Evolutionary conservation across 2,113 vertebrate species (phyloP).

Genomic region (Tachysurus fulvidraco): DNA sequence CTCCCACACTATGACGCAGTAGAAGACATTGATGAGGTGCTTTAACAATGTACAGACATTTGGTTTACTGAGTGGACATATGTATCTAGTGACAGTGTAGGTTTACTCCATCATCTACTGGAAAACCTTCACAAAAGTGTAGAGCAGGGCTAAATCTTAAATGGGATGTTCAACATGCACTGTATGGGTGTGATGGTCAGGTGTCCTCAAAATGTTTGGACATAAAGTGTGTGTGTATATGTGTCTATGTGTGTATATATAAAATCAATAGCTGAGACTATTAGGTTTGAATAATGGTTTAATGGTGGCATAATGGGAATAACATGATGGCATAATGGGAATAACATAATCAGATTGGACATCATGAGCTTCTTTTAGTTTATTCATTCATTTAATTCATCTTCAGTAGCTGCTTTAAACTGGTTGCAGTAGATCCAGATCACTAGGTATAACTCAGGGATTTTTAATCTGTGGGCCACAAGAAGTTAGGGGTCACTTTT

Average conservation of each 20-base stretch:
- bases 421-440: no score
- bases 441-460: no score
- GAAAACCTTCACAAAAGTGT: neutral
- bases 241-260: neutral
- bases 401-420: no score
- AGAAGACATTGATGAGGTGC: constrained; percentile 1
- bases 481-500: no score
- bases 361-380: neutral
- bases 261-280: neutral
- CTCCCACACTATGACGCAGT: constrained; percentile 22
- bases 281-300: neutral
- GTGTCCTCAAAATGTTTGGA: neutral
- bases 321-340: neutral
- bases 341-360: neutral
- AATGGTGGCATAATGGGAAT: neutral
- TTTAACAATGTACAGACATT: neutral
- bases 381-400: neutral
- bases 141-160: neutral
- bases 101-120: neutral
- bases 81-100: neutral
- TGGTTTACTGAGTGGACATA: neutral
- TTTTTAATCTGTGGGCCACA: no score
- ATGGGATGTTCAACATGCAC: neutral
- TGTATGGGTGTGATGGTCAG: neutral
- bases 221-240: neutral